Evolutionary conservation across 2,113 vertebrate species (phyloP).

Genomic region (Lichenostomus cassidix): DNA sequence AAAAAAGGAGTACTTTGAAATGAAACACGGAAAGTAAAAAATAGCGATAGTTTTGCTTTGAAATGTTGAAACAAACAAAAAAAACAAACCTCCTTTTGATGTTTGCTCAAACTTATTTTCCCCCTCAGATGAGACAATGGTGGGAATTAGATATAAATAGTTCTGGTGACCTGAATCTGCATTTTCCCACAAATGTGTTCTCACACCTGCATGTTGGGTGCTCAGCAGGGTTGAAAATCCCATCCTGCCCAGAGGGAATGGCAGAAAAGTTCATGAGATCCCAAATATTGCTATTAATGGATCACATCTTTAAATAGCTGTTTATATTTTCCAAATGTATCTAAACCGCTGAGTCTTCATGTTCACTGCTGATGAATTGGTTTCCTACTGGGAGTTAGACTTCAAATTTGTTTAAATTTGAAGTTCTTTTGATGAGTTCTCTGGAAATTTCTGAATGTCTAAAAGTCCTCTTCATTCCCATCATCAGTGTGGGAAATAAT

Average conservation of each 20-base stretch:
- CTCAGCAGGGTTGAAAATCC: not conserved
- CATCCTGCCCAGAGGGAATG: not conserved
- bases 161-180: constrained; percentile 11
- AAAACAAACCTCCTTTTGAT: not conserved
- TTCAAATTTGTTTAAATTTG: not conserved
- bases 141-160: constrained; percentile 45
- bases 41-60: constrained; percentile 39
- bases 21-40: constrained; percentile 21
- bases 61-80: constrained; percentile 10
- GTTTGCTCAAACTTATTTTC: not conserved
- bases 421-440: not conserved
- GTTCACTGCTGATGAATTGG: not conserved
- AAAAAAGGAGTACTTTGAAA: constrained; percentile 33
- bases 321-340: not conserved
- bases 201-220: not conserved
- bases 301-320: not conserved
- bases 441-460: not conserved
- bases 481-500: not conserved
- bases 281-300: not conserved
- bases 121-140: not conserved
- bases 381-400: not conserved
- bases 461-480: not conserved
- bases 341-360: accelerated
- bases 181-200: not conserved
- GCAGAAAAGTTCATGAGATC: not conserved